Conservation (phyloP, 2,797 vertebrate species). For the Centroberyx gerrardi region DNA sequence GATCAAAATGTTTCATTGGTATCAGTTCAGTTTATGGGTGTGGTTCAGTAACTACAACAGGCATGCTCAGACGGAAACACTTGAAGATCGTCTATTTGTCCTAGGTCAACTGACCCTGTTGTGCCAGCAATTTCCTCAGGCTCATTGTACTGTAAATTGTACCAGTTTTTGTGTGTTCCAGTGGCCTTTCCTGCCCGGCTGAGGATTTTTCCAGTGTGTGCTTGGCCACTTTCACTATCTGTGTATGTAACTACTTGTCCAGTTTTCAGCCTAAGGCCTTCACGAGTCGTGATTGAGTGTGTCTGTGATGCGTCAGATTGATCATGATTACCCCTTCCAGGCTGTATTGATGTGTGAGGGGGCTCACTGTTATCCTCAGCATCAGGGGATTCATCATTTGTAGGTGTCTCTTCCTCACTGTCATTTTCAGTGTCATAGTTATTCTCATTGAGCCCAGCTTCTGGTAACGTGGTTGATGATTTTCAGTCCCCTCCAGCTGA, state of each 20-base stretch:
- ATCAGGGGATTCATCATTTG: not conserved
- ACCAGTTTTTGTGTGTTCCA: conserved; percentile 51
- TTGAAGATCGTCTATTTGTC: conserved; percentile 29
- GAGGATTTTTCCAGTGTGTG: conserved; percentile 32
- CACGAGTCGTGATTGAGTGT: conserved; percentile 1
- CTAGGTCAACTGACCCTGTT: conserved; percentile 18
- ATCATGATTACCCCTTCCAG: not conserved
- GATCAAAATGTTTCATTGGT: too few species aligned
- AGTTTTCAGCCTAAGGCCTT: conserved; percentile 20
- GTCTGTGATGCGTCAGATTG: not conserved
- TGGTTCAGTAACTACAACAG: too few species aligned
- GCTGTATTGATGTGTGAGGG: too few species aligned
- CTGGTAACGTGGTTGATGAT: not conserved
- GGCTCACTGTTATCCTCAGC: not conserved
- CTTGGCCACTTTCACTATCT: conserved; percentile 29
- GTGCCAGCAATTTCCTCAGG: conserved; percentile 19
- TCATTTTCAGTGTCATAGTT: not conserved
- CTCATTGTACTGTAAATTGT: conserved; percentile 34
- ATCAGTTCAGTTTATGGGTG: too few species aligned
- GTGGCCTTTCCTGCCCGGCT: conserved; percentile 40
- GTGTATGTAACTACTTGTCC: conserved; percentile 32
- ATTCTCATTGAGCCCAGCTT: not conserved
- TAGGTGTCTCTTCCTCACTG: not conserved
- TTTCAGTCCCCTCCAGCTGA: not conserved
- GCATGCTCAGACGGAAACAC: not conserved